Evolutionary conservation across 1,140 invertebrate species (phyloP), one percentile per base, ranked within the genome.

Genomic region (Agrypnia vestita): DNA sequence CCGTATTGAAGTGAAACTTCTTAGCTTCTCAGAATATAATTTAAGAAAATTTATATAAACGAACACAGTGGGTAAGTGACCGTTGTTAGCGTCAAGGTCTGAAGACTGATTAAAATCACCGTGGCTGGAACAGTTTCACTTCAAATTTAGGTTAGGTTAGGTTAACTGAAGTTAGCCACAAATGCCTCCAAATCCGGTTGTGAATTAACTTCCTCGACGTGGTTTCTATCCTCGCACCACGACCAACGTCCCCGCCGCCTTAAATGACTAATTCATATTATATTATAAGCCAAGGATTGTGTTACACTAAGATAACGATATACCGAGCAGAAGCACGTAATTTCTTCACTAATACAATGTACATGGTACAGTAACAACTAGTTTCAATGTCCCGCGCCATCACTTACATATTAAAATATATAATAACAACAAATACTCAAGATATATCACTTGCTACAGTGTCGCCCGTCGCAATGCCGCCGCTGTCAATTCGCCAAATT

Each of bases 321-420:
- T 44, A 67, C 62, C 61, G 25, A 10, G 49, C 51, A 74, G 71
- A 74, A 74, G 71, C 71, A 56, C 71, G 49, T 25, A 74, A 56
- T 74, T 61, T 74, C 53, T 55, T 74, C 51, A 17, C 53, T 74
- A 74, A 53, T 73, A 73, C 56, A 71, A 55, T 74, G 49, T 74
- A 74, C 53, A 74, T 17, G n/a, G 13, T 56, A 15, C 25, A 17
- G 17, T 49, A 47, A 69, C 64, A 21, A 71, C 15, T 17, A 71
- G 7, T 46, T 25, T 44, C 13, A n/a, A 67, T 43, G 3, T 15
- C 62, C 12, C 10, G 15, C 53, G 10, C 10, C 55, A 55, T 17
- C n/a, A 8, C 53, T 55, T 55, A 59, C 62, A 43, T 46, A 67
- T 43, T 67, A 67, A 67, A 67, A 67, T 67, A 44, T n/a, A n/a